A percentile compares a stretch with the other conserved stretches of the same genome.
Evolutionary conservation across 2,797 vertebrate species (phyloP).

Genomic region (Fundulus diaphanus): DNA sequence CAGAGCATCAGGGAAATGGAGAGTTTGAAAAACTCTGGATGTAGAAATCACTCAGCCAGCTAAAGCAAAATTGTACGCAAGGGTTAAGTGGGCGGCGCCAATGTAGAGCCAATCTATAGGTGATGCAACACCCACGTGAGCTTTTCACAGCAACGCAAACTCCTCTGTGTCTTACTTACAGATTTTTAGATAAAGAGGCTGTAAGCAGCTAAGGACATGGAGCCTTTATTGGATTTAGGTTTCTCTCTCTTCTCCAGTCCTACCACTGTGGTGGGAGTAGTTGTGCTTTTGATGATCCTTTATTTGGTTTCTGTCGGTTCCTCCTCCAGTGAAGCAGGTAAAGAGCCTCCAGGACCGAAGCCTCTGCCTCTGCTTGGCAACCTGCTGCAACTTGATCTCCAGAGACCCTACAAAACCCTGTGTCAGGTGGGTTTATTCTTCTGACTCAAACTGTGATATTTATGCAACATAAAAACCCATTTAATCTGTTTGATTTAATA

Average conservation of each 20-base stretch:
- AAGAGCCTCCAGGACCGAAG: slow-evolving; percentile 68
- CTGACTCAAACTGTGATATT: rapidly evolving
- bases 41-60: no score
- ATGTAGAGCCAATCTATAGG: no score
- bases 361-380: slow-evolving; percentile 74
- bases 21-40: no score
- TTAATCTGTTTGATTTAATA: background rate
- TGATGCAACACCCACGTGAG: no score
- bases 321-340: background rate
- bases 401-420: slow-evolving; percentile 54
- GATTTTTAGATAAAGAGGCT: background rate
- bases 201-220: slow-evolving; percentile 23
- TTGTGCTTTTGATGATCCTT: slow-evolving; percentile 37
- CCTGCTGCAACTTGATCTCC: slow-evolving; percentile 71
- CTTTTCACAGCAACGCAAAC: no score
- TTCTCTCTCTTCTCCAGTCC: slow-evolving; percentile 7
- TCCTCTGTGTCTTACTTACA: no score
- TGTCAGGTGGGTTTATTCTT: slow-evolving; percentile 54
- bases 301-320: slow-evolving; percentile 15
- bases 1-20: no score
- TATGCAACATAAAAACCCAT: background rate
- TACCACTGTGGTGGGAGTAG: slow-evolving; percentile 37
- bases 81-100: no score
- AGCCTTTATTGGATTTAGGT: slow-evolving; percentile 19
- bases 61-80: no score